Evolutionary conservation across 2,113 vertebrate species (phyloP).

Genomic region (Salvelinus alpinus): DNA sequence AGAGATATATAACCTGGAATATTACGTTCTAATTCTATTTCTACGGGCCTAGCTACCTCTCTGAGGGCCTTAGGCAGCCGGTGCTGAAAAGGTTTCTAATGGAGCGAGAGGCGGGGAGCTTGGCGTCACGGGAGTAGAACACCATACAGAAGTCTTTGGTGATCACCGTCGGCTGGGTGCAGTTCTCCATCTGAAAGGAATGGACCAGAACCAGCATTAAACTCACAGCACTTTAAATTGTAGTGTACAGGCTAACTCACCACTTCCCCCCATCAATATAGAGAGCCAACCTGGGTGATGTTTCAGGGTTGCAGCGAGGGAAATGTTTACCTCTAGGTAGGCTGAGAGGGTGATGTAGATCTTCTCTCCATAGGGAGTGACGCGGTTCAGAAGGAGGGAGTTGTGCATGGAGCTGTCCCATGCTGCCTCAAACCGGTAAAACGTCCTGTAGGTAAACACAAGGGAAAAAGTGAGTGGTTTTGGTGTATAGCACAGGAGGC

Average conservation of each 20-base stretch:
- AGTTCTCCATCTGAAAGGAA: conserved; percentile 90
- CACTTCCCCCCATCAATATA: too few species aligned
- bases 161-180: conserved; percentile 91
- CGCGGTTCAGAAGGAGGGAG: conserved; percentile 92
- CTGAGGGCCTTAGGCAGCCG: conserved; percentile 85
- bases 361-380: conserved; percentile 95
- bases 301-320: background rate
- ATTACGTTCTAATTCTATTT: too few species aligned
- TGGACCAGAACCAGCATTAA: background rate
- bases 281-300: too few species aligned
- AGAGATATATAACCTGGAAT: too few species aligned
- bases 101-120: conserved; percentile 92
- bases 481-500: background rate
- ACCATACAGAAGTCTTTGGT: conserved; percentile 99
- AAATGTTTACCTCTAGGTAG: conserved; percentile 87
- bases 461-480: background rate
- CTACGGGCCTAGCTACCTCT: conserved; percentile 76
- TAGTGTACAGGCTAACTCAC: too few species aligned
- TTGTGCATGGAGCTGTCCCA: conserved; percentile 99
- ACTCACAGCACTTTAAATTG: background rate
- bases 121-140: conserved; percentile 94
- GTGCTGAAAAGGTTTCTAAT: conserved; percentile 97
- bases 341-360: conserved; percentile 97
- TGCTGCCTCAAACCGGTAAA: conserved; percentile 92
- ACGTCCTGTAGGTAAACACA: conserved; percentile 78